Percentiles rank a stretch among this genome's conserved stretches.
Conservation (phyloP, 2,797 vertebrate genomes). For the Synaphobranchus kaupii region DNA sequence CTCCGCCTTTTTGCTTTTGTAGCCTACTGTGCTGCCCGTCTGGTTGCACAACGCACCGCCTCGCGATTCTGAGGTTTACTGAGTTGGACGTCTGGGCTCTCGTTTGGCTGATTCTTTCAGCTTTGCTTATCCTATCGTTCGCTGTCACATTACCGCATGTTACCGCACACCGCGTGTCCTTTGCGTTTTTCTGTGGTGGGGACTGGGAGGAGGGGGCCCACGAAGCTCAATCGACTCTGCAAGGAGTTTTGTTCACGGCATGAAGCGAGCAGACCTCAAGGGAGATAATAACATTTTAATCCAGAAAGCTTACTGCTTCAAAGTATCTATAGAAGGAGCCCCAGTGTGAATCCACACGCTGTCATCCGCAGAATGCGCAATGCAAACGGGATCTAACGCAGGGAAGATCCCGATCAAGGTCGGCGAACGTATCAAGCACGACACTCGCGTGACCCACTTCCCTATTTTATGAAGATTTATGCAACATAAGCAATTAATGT, state of each 20-base stretch:
- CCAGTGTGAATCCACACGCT: not conserved
- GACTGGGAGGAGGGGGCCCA: not conserved
- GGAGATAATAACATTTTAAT: not conserved
- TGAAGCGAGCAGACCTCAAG: not conserved
- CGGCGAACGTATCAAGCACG: not conserved
- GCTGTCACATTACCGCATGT: slow-evolving; percentile 6
- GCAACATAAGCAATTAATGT: not conserved
- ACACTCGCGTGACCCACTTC: not conserved
- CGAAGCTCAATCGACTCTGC: not conserved
- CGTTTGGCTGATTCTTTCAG: slow-evolving; percentile 7
- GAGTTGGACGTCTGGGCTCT: not conserved
- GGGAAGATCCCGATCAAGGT: not conserved
- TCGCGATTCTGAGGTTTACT: not conserved
- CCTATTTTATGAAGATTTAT: not conserved
- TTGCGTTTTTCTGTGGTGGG: not conserved
- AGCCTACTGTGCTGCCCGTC: not conserved
- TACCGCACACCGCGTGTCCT: not conserved
- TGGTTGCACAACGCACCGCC: not conserved
- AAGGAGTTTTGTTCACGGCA: not conserved
- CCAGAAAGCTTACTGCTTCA: not conserved
- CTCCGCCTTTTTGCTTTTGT: not conserved
- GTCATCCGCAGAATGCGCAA: not conserved
- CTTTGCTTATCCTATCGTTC: not conserved
- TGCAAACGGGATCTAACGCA: not conserved
- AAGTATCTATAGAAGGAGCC: not conserved